phyloP scores from a whole-genome alignment of 2,888 invertebrate genomes.

The Drosophila formosana region DNA sequence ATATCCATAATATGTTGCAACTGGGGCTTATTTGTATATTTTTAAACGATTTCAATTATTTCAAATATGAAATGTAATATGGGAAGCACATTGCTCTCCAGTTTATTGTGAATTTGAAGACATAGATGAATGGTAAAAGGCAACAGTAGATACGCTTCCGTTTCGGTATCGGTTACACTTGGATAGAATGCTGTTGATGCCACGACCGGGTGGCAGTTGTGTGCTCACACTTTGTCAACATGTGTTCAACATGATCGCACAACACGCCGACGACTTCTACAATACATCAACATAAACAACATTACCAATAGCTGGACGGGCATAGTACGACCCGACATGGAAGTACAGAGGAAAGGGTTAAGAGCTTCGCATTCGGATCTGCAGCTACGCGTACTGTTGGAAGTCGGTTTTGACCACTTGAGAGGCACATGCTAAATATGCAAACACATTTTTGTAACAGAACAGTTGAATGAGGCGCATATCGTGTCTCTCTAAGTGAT shows the following conservation, averaged over 20 bases:
- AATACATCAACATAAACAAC: slow-evolving; percentile 64
- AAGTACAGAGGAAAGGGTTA: background rate
- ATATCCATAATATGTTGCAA: too few relatives aligned
- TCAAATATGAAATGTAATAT: slow-evolving; percentile 8
- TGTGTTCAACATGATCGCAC: slow-evolving; percentile 74
- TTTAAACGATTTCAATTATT: slow-evolving; percentile 1
- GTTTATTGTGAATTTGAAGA: slow-evolving; percentile 9
- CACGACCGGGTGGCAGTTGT: slow-evolving; percentile 27
- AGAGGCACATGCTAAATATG: slow-evolving; percentile 72
- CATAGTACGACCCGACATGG: slow-evolving; percentile 2
- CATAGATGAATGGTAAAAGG: slow-evolving; percentile 20
- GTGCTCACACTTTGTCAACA: slow-evolving; percentile 69
- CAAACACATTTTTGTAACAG: slow-evolving; percentile 70
- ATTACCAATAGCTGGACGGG: slow-evolving; percentile 12
- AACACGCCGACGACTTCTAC: slow-evolving; percentile 49
- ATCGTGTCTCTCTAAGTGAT: slow-evolving; percentile 60
- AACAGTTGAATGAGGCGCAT: slow-evolving; percentile 64
- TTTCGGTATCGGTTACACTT: slow-evolving; percentile 74
- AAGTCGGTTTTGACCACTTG: slow-evolving; percentile 57
- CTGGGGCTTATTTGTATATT: too few relatives aligned
- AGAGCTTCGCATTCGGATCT: slow-evolving; percentile 5
- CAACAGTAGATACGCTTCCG: slow-evolving; percentile 55
- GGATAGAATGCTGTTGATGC: slow-evolving; percentile 38
- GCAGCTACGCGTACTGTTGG: slow-evolving; percentile 18
- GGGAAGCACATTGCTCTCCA: slow-evolving; percentile 7